Base-by-base conservation (phyloP, 2,888 invertebrate species). In the Sminthurinus aureus region DNA sequence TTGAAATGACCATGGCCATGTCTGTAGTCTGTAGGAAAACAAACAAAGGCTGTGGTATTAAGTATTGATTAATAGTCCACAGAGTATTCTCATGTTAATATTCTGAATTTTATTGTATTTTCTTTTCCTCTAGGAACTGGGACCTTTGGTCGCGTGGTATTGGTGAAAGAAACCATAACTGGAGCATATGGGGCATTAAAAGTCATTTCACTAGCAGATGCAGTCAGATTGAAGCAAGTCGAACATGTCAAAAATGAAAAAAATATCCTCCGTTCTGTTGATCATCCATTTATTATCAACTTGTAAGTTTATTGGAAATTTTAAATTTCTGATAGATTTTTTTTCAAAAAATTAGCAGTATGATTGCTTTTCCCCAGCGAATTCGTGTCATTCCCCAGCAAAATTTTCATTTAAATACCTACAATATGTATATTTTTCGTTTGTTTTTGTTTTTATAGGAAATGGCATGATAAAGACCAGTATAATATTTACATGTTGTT, bases 211-310 rank as follows among this genome's bases (percentile, higher is more conserved):
- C 96, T 98, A 92, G 94, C 95, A 73, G 97, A 98, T 91, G 96
- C 99, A 85, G 96, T 99, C 89, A 94, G 96, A 90, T 93, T 96
- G 89, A 96, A 98, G 91, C 98, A 99, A 92, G 96, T 98, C 89
- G 98, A 97, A 89, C 98, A 99, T 91, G 98, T 98, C 85, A 96
- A 96, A 92, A 98, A 97, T 91, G 99, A 99, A 91, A 98, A 98
- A 91, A 95, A 94, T 89, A 97, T 99, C 89, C 93, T 99, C 85
- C 93, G 94, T 86, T 95, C 96, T 92, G 94, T 98, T 89, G 93
- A 94, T 89, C 98, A 99, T 92, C 98, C 98, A 80, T 99, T 99
- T 92, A 95, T 99, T 90, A 97, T 99, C 84, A 96, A 96, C 90
- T 92, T 97, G 96, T 96, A 92, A 94, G 96, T 92, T 38, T 4